Evolutionary conservation across 2,888 invertebrate genomes (phyloP).

Genomic region (Drosophila anceps): DNA sequence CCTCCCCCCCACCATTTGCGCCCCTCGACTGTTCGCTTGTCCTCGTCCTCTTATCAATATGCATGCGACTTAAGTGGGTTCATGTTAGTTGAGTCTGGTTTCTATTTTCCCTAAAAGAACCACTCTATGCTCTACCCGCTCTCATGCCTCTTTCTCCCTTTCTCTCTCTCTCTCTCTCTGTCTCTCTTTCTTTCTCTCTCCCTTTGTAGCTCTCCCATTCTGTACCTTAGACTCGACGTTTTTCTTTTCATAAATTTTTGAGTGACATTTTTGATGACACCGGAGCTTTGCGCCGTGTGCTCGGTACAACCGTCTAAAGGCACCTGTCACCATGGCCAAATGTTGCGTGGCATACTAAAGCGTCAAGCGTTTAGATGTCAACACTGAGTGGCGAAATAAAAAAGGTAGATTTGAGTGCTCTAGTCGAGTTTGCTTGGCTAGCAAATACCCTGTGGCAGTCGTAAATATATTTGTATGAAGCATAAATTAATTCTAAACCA

Average conservation of each 20-base stretch:
- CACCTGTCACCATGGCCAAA: conserved; percentile 81
- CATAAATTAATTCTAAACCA: not conserved
- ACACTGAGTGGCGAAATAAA: conserved; percentile 39
- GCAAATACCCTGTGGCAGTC: not conserved
- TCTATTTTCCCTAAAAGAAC: conserved; percentile 27
- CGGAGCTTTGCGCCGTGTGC: conserved; percentile 69
- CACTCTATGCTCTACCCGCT: not conserved
- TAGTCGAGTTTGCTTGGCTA: not conserved
- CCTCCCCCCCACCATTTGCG: not conserved
- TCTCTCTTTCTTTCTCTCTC: not conserved
- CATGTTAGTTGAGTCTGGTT: conserved; percentile 52
- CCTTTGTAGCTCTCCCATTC: not conserved
- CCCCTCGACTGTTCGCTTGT: conserved; percentile 23
- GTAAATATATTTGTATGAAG: not conserved
- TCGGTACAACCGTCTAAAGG: conserved; percentile 68
- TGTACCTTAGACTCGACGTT: conserved; percentile 60
- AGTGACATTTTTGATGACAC: conserved; percentile 84
- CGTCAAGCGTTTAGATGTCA: conserved; percentile 80
- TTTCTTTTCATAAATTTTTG: conserved; percentile 81
- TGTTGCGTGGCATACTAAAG: conserved; percentile 78
- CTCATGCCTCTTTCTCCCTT: not conserved
- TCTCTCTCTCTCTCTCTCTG: not conserved
- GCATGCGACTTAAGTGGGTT: conserved; percentile 74
- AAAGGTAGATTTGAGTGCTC: not conserved
- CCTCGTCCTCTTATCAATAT: conserved; percentile 70